A percentile compares a stretch with the other conserved stretches of the same genome.
Conservation (phyloP, 1,140 invertebrate species). For the Drosophila parvula region DNA sequence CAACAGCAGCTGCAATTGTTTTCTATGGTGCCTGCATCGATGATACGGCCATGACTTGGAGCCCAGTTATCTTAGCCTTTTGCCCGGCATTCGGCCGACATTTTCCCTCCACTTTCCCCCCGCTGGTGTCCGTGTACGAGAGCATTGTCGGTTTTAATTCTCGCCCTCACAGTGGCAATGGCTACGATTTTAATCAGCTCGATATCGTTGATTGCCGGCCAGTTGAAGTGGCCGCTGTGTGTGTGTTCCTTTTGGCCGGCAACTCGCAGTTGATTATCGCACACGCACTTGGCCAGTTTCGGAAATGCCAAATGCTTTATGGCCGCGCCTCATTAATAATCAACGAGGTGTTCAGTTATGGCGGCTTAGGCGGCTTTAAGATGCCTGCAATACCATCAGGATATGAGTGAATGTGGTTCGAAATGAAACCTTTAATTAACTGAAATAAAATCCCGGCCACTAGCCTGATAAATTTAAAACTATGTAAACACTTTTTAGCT, state of each 20-base stretch:
- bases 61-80: constrained; percentile 55
- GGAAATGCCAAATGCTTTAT: constrained; percentile 15
- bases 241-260: constrained; percentile 22
- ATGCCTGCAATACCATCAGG: neutral
- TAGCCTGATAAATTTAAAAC: too few relatives aligned
- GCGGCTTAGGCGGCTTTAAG: constrained; percentile 11
- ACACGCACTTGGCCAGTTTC: constrained; percentile 13
- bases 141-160: constrained; percentile 58
- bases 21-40: constrained; percentile 62
- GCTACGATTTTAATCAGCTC: constrained; percentile 73
- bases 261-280: constrained; percentile 60
- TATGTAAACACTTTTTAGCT: neutral
- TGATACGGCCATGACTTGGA: constrained; percentile 67
- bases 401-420: too few relatives aligned
- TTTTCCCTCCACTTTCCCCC: neutral
- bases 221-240: constrained; percentile 2
- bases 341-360: neutral
- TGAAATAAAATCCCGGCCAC: neutral
- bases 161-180: constrained; percentile 43
- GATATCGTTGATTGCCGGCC: constrained; percentile 60
- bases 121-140: neutral
- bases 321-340: constrained; percentile 27
- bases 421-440: constrained; percentile 1
- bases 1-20: constrained; percentile 67
- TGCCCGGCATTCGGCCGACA: constrained; percentile 4